Evolutionary conservation across 2,797 vertebrate genomes (phyloP).

Genomic region (Tangara arthus): DNA sequence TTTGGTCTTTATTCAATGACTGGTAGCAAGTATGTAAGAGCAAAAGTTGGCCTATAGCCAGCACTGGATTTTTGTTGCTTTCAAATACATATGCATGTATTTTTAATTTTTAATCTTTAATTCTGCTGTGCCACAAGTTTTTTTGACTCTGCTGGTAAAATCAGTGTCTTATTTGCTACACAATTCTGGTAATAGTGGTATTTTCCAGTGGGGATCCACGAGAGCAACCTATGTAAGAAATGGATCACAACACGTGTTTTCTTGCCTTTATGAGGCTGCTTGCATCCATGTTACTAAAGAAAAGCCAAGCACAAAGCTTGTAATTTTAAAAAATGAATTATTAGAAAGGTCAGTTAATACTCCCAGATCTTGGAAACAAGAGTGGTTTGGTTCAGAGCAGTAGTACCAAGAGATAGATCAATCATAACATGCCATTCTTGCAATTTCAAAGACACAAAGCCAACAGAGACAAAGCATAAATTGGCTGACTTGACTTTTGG

Average conservation of each 20-base stretch:
- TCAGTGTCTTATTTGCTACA: constrained; percentile 11
- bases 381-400: not conserved
- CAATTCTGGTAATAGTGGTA: not conserved
- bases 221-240: constrained; percentile 38
- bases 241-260: constrained; percentile 31
- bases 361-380: not conserved
- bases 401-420: not conserved
- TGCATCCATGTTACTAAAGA: constrained; percentile 1
- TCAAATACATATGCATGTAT: not conserved
- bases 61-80: not conserved
- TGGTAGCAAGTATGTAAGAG: not conserved
- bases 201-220: constrained; percentile 57
- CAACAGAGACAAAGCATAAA: not conserved
- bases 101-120: not conserved
- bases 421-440: not conserved
- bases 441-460: not conserved
- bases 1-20: not conserved
- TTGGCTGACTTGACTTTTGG: not conserved
- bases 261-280: constrained; percentile 32
- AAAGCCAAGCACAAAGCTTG: not conserved
- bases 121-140: constrained; percentile 12
- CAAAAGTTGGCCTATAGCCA: not conserved
- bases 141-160: constrained; percentile 20
- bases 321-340: constrained; percentile 16
- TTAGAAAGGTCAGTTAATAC: not conserved